Conservation (phyloP, 2,113 vertebrate species). For the Paramisgurnus dabryanus region DNA sequence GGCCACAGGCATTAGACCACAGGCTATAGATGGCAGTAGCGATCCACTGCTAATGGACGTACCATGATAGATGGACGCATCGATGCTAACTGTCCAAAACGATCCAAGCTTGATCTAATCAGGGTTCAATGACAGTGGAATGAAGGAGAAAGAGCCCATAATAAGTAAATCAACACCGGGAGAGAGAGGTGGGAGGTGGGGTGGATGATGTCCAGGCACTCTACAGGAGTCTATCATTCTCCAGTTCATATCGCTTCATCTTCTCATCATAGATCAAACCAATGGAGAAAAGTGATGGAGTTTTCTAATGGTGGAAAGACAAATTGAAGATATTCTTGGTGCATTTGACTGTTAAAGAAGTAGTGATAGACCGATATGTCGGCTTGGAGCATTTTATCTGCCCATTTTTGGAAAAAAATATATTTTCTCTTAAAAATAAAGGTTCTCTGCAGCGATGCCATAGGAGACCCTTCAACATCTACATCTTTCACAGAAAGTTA, state of each 20-base stretch:
- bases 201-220: conserved; percentile 60
- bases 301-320: conserved; percentile 57
- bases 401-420: too few relatives aligned
- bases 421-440: too few relatives aligned
- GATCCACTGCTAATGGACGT: conserved; percentile 44
- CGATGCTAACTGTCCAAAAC: conserved; percentile 70
- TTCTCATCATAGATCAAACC: conserved; percentile 36
- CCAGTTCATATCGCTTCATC: conserved; percentile 64
- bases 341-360: neutral
- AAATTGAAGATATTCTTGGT: neutral
- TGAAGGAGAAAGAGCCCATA: conserved; percentile 73
- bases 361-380: neutral
- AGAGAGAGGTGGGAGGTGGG: conserved; percentile 36
- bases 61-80: conserved; percentile 63
- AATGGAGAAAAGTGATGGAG: conserved; percentile 43
- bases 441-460: too few relatives aligned
- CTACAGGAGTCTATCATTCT: conserved; percentile 64
- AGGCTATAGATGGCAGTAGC: conserved; percentile 56
- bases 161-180: conserved; percentile 70
- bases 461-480: too few relatives aligned
- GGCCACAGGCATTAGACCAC: conserved; percentile 22
- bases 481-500: too few relatives aligned
- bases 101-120: conserved; percentile 72
- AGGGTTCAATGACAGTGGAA: conserved; percentile 68
- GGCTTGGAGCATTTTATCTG: too few relatives aligned